These are phyloP conservation scores for Lapara coniferarum DNA, from an alignment of 2,888 invertebrate genomes.

Conservation along the genomic window DNA sequence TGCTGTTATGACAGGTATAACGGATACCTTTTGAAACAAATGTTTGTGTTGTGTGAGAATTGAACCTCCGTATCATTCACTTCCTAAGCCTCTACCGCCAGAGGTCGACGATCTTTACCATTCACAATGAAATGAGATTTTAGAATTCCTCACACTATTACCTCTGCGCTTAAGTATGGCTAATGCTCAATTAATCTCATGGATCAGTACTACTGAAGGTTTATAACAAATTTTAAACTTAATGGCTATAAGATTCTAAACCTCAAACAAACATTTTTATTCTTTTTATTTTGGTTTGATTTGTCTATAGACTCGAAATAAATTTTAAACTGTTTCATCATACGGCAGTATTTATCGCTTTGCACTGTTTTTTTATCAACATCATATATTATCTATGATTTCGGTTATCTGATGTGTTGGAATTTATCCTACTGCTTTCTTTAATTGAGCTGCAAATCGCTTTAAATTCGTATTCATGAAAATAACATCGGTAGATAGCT, in stretches of 20 bases:
- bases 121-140: constrained; percentile 18
- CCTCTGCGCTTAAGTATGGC: constrained; percentile 8
- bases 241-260: not conserved
- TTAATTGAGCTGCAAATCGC: too few species aligned
- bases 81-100: not conserved
- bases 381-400: not conserved
- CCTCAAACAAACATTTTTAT: not conserved
- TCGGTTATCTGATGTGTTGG: not conserved
- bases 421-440: not conserved
- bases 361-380: not conserved
- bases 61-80: constrained; percentile 8
- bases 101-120: constrained; percentile 11
- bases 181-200: constrained; percentile 12
- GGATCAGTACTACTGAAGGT: constrained; percentile 5
- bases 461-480: too few species aligned
- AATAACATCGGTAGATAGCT: not conserved
- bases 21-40: not conserved
- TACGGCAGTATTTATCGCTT: not conserved
- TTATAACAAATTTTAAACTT: not conserved
- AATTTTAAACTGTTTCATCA: not conserved
- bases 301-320: not conserved
- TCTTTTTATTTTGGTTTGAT: not conserved
- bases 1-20: not conserved
- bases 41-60: constrained; percentile 7
- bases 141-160: constrained; percentile 13